Percentiles rank a stretch among this genome's conserved stretches.
These are phyloP conservation scores for Cranoglanis bouderius DNA, from an alignment of 2,113 vertebrate genomes.

Conservation along the genomic window DNA sequence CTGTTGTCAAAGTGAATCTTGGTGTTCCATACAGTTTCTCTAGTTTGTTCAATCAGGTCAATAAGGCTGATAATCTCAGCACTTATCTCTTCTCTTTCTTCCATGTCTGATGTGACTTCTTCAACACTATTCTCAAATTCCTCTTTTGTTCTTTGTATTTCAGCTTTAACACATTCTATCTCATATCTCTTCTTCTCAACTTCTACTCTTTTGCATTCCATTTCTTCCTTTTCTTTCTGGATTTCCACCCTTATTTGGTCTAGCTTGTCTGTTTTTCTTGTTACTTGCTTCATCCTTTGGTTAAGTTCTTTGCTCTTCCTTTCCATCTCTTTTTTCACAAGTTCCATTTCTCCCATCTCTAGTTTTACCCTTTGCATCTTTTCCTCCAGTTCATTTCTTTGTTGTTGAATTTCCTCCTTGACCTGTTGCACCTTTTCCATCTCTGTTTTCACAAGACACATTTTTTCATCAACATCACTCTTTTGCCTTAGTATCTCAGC, in stretches of 20 bases:
- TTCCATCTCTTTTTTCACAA: constrained; percentile 55
- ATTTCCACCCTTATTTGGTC: constrained; percentile 48
- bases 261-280: constrained; percentile 44
- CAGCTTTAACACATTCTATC: constrained; percentile 47
- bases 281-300: constrained; percentile 44
- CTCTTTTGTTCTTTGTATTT: constrained; percentile 49
- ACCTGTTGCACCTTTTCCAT: constrained; percentile 47
- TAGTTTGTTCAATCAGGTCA: constrained; percentile 45
- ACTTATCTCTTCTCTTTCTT: constrained; percentile 48
- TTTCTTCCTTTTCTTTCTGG: constrained; percentile 48
- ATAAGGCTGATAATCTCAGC: constrained; percentile 42
- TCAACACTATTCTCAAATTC: constrained; percentile 42
- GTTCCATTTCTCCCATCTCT: constrained; percentile 53
- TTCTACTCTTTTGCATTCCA: constrained; percentile 49
- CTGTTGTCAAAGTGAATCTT: constrained; percentile 43
- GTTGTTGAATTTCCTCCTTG: constrained; percentile 51
- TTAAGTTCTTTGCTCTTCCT: constrained; percentile 49
- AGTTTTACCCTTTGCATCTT: constrained; percentile 41
- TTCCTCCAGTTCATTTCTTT: constrained; percentile 50
- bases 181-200: constrained; percentile 43
- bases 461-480: constrained; percentile 44
- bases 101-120: constrained; percentile 28
- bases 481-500: constrained; percentile 46
- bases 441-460: constrained; percentile 43
- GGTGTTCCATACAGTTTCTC: constrained; percentile 43